Evolutionary conservation across 2,113 vertebrate genomes (phyloP), one percentile per base, ranked within the genome.

Genomic region (Leucopternis melanops): DNA sequence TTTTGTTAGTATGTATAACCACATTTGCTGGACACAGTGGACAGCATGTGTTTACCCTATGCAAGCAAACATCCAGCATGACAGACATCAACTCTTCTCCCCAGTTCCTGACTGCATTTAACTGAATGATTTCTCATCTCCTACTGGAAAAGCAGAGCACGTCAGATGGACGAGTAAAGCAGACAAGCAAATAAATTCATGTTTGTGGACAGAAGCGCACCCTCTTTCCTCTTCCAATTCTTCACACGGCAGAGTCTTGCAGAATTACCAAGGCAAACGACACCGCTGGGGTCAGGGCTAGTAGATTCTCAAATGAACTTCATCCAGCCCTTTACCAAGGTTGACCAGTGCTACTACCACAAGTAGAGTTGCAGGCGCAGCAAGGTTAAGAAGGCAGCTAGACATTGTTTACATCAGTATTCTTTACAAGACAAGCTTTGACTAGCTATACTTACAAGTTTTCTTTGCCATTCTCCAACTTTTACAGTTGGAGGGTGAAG

Each of bases 181-280:
- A 1, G 18, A 32, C 65, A 58, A 50, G n/a, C 12, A 34, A 15
- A 2, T n/a, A 63, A 42, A 25, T 47, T 21, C 1, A 21, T 15
- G 8, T 42, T 8, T 44, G 42, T 11, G 57, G 42, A 15, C 1
- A 78, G 49, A 78, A 0, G 2, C 2, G 6, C 16, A 4, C 11
- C 4, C 36, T 29, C 26, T 12, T 82, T 52, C 47, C 78, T 57
- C 4, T 57, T 25, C n/a, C 36, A 49, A 22, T 26, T 44, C 81
- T 50, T 65, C 42, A 63, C 32, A 58, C 5, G n/a, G 31, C 14
- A 12, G 20, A 19, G 21, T 57, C 65, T 10, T 11, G 66, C 36
- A 58, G 57, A 50, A 57, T 49, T 19, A 63, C 21, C 42, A 44
- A 9, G 47, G 32, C 36, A 50, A 65, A 50, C 0, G 6, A 26